These are phyloP conservation scores for Odontesthes bonariensis DNA, from an alignment of 2,113 vertebrate species.

Conservation along the genomic window DNA sequence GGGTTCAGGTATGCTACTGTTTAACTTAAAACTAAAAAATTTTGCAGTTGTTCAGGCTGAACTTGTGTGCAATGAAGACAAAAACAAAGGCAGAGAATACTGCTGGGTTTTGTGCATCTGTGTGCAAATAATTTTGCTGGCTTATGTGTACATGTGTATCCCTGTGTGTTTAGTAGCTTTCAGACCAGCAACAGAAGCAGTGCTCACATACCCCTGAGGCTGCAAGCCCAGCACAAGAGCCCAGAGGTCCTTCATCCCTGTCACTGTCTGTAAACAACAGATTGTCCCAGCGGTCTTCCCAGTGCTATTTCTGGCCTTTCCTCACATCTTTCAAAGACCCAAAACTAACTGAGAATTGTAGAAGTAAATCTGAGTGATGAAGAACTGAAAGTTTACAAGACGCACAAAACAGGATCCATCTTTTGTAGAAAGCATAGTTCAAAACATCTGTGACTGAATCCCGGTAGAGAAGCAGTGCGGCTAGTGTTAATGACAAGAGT, in stretches of 20 bases:
- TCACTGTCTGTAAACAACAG: slow-evolving; percentile 80
- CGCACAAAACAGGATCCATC: not conserved
- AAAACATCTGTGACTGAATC: slow-evolving; percentile 64
- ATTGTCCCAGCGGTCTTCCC: slow-evolving; percentile 60
- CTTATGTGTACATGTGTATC: slow-evolving; percentile 5
- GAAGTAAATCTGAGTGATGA: slow-evolving; percentile 54
- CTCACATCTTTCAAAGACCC: slow-evolving; percentile 70
- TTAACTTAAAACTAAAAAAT: not conserved
- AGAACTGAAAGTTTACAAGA: slow-evolving; percentile 45
- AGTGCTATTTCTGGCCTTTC: slow-evolving; percentile 64
- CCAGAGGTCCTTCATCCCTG: slow-evolving; percentile 80
- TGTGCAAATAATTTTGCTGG: slow-evolving; percentile 9
- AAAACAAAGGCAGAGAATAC: slow-evolving; percentile 1
- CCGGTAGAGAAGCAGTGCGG: slow-evolving; percentile 51
- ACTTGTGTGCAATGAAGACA: not conserved
- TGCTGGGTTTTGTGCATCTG: not conserved
- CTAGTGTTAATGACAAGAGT: slow-evolving; percentile 68
- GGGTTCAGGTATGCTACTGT: not conserved
- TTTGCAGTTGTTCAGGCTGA: not conserved
- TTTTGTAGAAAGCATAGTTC: slow-evolving; percentile 31
- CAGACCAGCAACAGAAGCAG: slow-evolving; percentile 62
- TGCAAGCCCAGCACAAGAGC: slow-evolving; percentile 59
- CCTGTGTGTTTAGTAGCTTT: slow-evolving; percentile 28
- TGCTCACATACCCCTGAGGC: slow-evolving; percentile 62
- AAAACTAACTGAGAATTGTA: slow-evolving; percentile 50